A percentile compares a stretch with the other conserved stretches of the same genome.
These are phyloP conservation scores for Epinephelus fuscoguttatus DNA, from an alignment of 2,113 vertebrate genomes.

Conservation along the genomic window DNA sequence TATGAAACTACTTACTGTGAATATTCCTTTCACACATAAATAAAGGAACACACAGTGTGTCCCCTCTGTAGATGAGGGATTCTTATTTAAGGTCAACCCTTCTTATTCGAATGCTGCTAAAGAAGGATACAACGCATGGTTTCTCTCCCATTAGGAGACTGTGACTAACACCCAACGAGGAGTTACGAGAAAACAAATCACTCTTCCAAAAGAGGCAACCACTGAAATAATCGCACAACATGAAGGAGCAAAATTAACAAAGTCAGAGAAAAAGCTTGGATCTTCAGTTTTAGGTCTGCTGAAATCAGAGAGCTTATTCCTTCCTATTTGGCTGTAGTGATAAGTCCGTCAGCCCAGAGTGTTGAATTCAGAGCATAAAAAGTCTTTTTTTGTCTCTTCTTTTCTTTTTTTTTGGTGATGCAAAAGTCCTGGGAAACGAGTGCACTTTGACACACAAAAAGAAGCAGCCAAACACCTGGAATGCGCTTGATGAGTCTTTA, in stretches of 20 bases:
- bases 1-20: conserved; percentile 44
- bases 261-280: conserved; percentile 24
- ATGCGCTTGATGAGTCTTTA: conserved; percentile 70
- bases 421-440: conserved; percentile 55
- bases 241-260: conserved; percentile 41
- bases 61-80: conserved; percentile 23
- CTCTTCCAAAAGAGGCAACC: conserved; percentile 62
- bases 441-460: conserved; percentile 57
- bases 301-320: conserved; percentile 71
- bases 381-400: neutral
- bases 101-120: conserved; percentile 61
- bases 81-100: conserved; percentile 9
- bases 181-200: conserved; percentile 21
- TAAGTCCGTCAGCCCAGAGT: conserved; percentile 26
- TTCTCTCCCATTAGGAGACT: conserved; percentile 53
- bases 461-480: conserved; percentile 73
- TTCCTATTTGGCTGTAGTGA: conserved; percentile 69
- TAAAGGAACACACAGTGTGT: conserved; percentile 53
- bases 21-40: conserved; percentile 55
- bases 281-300: conserved; percentile 51
- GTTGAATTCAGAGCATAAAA: conserved; percentile 29
- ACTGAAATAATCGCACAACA: conserved; percentile 71
- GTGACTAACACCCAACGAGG: conserved; percentile 31
- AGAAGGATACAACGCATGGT: conserved; percentile 43
- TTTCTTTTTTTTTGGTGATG: conserved; percentile 41